Conservation (phyloP, 2,888 invertebrate genomes). For the Lasius fuliginosus region DNA sequence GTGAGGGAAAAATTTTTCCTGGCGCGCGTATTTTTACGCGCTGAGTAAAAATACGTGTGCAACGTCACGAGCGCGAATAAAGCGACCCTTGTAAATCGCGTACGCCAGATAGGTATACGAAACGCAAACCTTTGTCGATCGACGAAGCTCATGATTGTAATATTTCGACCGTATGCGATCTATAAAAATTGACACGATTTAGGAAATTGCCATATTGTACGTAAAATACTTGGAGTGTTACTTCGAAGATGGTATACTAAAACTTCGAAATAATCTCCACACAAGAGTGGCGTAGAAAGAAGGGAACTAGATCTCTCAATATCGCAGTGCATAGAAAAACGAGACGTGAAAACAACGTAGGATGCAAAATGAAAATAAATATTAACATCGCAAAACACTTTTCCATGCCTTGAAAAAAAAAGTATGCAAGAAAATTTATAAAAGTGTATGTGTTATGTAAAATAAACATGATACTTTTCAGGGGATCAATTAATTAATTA, state of each 20-base stretch:
- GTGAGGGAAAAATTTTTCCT: slow-evolving; percentile 58
- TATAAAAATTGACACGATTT: slow-evolving; percentile 35
- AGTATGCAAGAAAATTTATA: not conserved
- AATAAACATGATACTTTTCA: not conserved
- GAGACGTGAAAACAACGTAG: not conserved
- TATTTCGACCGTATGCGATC: not conserved
- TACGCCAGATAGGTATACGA: slow-evolving; percentile 20
- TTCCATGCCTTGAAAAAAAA: not conserved
- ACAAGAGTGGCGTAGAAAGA: not conserved
- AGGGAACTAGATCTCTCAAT: not conserved
- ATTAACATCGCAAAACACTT: not conserved
- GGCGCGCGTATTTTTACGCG: slow-evolving; percentile 37
- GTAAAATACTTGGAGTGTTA: slow-evolving; percentile 16
- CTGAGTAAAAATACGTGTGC: slow-evolving; percentile 57
- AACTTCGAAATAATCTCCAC: not conserved
- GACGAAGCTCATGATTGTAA: not conserved
- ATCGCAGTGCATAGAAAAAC: not conserved
- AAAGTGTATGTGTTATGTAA: not conserved
- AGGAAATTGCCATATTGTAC: slow-evolving; percentile 24
- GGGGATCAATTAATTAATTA: not conserved
- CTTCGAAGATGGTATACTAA: not conserved
- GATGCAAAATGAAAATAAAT: not conserved
- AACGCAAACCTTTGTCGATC: slow-evolving; percentile 33
- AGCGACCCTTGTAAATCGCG: slow-evolving; percentile 33
- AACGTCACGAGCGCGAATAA: slow-evolving; percentile 45